phyloP scores from a whole-genome alignment of 1,140 invertebrate species.

The Zaprionus africanus region DNA sequence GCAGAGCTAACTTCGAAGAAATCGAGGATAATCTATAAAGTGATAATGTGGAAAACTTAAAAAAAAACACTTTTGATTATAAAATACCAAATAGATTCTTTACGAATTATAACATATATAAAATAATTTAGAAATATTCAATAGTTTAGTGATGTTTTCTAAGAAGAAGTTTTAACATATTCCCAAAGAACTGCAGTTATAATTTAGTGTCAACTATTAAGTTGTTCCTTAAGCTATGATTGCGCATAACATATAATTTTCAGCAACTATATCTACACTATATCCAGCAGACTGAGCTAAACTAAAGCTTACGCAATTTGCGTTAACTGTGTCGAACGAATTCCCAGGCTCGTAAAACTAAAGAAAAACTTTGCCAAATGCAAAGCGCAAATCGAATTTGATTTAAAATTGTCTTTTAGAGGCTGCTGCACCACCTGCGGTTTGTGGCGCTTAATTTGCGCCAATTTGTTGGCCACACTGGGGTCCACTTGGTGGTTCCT shows the following conservation, averaged over 20 bases:
- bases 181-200: background rate
- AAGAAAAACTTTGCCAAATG: conserved; percentile 42
- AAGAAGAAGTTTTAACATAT: background rate
- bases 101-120: no score
- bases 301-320: conserved; percentile 53
- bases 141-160: background rate
- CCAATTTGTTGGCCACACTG: conserved; percentile 64
- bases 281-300: background rate
- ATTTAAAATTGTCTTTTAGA: conserved; percentile 63
- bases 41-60: background rate
- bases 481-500: background rate
- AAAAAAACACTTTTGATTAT: background rate
- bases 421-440: conserved; percentile 57
- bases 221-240: background rate
- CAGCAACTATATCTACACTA: background rate
- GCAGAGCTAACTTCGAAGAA: conserved; percentile 23
- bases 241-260: background rate
- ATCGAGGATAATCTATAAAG: background rate
- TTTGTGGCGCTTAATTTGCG: conserved; percentile 62
- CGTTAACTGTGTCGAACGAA: conserved; percentile 27
- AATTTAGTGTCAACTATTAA: background rate
- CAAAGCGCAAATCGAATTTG: conserved; percentile 69
- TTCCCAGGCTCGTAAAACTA: conserved; percentile 53
- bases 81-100: no score
- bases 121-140: background rate